These are phyloP conservation scores for Apistogramma diplotaenia DNA, from an alignment of 2,113 vertebrate species.

Conservation along the genomic window DNA sequence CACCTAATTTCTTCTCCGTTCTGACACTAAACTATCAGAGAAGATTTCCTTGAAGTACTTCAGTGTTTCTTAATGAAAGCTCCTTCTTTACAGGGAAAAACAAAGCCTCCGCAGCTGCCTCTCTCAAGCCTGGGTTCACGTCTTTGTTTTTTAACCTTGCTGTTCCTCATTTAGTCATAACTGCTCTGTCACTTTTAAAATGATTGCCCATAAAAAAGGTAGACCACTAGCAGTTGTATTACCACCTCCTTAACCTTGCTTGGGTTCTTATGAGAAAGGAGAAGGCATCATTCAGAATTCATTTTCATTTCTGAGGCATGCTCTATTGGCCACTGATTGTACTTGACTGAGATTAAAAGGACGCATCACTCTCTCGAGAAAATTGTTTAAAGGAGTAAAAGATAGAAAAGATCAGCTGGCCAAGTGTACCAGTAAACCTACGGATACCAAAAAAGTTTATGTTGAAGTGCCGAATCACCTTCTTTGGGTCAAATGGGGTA, in stretches of 20 bases:
- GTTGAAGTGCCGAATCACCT: background rate
- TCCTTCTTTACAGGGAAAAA: background rate
- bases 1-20: background rate
- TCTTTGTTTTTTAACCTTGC: constrained; percentile 39
- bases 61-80: background rate
- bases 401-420: background rate
- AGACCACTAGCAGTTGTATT: background rate
- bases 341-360: background rate
- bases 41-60: background rate
- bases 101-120: background rate
- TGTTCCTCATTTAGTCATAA: background rate
- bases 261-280: background rate
- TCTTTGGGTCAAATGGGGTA: background rate
- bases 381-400: background rate
- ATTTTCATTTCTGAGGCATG: background rate
- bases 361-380: background rate
- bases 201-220: background rate
- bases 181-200: constrained; percentile 8
- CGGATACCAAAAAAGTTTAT: background rate
- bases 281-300: background rate
- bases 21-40: background rate
- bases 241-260: background rate
- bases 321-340: background rate
- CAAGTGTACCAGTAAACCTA: background rate
- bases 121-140: background rate